Evolutionary conservation across 2,113 vertebrate genomes (phyloP), one percentile per base, ranked within the genome.

Genomic region (Proterorhinus semilunaris): DNA sequence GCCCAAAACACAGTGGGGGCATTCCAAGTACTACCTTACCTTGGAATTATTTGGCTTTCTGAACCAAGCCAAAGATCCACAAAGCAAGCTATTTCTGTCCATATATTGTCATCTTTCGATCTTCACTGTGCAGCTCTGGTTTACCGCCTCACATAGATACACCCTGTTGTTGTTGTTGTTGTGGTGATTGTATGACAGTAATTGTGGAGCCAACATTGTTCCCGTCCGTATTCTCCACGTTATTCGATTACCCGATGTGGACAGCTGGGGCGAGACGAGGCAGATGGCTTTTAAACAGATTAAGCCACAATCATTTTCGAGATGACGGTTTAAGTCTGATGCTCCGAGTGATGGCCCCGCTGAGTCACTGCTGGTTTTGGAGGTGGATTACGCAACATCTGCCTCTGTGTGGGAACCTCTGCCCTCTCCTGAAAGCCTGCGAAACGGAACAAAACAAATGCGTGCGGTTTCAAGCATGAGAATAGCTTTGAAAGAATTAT

Each of bases 221-320:
- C 13, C 27, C 42, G 47, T 69, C 48, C 47, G 45, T 49, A 36
- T 36, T 5, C 3, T 63, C 0, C 10, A 8, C 47, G 42, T 65
- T 36, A 73, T 80, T 72, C 47, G 51, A 81, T 81, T 46, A 74
- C 63, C 46, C 49, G 72, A 16, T 16, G 42, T 63, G 55, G 50
- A 62, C 69, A 66, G 47, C 46, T 21, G 69, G 55, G 55, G 13
- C 12, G 43, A 76, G 27, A 70, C 51, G 43, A 42, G 49, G 44
- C 78, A 84, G 72, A 73, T 76, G 82, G 82, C 66, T 75, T 73
- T 73, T 64, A 75, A 75, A 65, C 49, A 65, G 74, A 78, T 75
- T 69, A 77, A 4, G 66, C 27, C 43, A n/a, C 42, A 50, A 62
- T 36, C 61, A 53, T 66, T 72, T 67, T 65, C n/a, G 75, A 71